phyloP scores from a whole-genome alignment of 2,888 invertebrate genomes.

The Chouioia cunea region DNA sequence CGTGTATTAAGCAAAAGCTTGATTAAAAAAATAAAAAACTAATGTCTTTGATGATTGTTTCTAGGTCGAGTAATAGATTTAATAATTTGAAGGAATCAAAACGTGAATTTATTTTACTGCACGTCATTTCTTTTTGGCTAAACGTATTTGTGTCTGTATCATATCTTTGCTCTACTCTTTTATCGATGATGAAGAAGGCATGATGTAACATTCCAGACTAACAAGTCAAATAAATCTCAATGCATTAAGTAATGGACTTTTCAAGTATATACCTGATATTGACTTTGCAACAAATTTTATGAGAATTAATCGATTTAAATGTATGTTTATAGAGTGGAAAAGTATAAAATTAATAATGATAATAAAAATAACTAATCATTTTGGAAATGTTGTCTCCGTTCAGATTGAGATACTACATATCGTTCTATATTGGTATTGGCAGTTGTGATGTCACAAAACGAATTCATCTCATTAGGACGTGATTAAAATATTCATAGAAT shows the following conservation, averaged over 20 bases:
- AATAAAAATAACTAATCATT: no score
- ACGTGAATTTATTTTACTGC: constrained; percentile 11
- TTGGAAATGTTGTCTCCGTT: no score
- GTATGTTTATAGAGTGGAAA: no score
- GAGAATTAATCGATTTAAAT: constrained; percentile 25
- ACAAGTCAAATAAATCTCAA: not conserved
- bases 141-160: constrained; percentile 30
- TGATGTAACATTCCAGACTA: not conserved
- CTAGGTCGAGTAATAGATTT: not conserved
- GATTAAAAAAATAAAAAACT: not conserved
- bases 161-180: constrained; percentile 3
- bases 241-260: constrained; percentile 17
- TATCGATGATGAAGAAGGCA: constrained; percentile 3
- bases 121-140: constrained; percentile 23
- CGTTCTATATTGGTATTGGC: no score
- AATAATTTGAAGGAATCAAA: not conserved
- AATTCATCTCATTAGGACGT: no score
- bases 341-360: no score
- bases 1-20: not conserved
- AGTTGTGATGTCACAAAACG: no score
- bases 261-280: constrained; percentile 16
- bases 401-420: no score
- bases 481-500: no score
- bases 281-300: constrained; percentile 15
- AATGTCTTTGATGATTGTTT: not conserved